Base-by-base conservation (phyloP, 2,888 invertebrate species). In the Strigamia maritima region DNA sequence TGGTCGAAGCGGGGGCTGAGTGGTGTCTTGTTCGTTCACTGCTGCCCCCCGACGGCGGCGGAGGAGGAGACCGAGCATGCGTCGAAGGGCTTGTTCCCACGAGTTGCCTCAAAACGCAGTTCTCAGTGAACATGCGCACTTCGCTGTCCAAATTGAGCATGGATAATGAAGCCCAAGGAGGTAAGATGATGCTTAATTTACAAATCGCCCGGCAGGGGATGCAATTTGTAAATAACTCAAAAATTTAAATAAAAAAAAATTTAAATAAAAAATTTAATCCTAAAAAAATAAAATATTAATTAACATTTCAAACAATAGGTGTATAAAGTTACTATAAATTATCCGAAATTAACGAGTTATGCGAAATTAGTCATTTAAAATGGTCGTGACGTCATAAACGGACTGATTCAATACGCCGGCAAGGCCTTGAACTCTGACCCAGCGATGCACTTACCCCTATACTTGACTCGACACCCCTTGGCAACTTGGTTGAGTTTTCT, bases 1-100 rank as follows among this genome's bases (percentile, higher is more conserved):
- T 97, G 82, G 88, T 97, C 82, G 96, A 97, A 86, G 89, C 91
- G 81, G 87, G 90, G 80, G 90, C 83, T 87, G 92, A 84, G 79
- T 86, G 85, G 85, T 86, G 86, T 82, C 83, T 86, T 79, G 85
- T 86, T 24, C 83, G 86, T 83, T 83, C 31, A 80, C 81, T 75
- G 84, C 83, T 31, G 83, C 82, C 49, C 40, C 76, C 38, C 75
- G 79, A 31, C 79, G 38, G 49, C 75, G 28, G 40, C 70, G 35
- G 38, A 38, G 35, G 38, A 38, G 35, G 44, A 26, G 26, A 79
- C 44, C 70, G 24, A 40, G 77, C 28, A 44, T 40, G 77, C 49
- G 44, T 28, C n/a, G 86, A 87, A 81, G 87, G 87, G 1, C 83
- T 86, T 38, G 85, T 87, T 38, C 87, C 87, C 35, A 83, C 85